Evolutionary conservation across 2,113 vertebrate species (phyloP).

Genomic region (Athene noctua): DNA sequence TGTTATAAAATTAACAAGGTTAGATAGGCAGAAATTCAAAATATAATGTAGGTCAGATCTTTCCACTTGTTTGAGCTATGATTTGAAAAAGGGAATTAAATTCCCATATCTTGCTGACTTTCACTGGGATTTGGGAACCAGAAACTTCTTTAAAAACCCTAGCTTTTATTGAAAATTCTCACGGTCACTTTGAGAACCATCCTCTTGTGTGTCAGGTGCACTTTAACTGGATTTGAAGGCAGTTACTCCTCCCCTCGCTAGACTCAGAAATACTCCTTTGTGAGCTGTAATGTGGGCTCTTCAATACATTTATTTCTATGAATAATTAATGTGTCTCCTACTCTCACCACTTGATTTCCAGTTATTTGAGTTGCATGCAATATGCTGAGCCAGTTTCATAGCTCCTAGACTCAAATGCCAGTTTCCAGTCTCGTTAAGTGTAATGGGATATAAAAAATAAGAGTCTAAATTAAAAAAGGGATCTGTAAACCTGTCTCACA

Average conservation of each 20-base stretch:
- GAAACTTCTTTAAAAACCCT: background rate
- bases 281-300: slow-evolving; percentile 54
- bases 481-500: background rate
- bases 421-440: slow-evolving; percentile 14
- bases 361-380: slow-evolving; percentile 44
- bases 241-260: slow-evolving; percentile 47
- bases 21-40: slow-evolving; percentile 1
- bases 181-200: slow-evolving; percentile 45
- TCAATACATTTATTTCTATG: slow-evolving; percentile 61
- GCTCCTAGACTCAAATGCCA: slow-evolving; percentile 1
- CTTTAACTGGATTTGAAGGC: slow-evolving; percentile 50
- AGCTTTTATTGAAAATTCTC: slow-evolving; percentile 41
- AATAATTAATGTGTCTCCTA: slow-evolving; percentile 63
- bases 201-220: slow-evolving; percentile 41
- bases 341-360: slow-evolving; percentile 56
- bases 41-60: background rate
- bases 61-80: background rate
- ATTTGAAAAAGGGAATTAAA: slow-evolving; percentile 18
- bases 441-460: slow-evolving; percentile 37
- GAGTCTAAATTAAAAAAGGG: background rate
- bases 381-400: slow-evolving; percentile 45
- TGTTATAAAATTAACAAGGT: background rate
- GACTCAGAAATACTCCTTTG: slow-evolving; percentile 43
- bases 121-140: background rate
- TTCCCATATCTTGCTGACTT: slow-evolving; percentile 16